Evolutionary conservation across 2,888 invertebrate species (phyloP).

Genomic region (Latrodectus hesperus): DNA sequence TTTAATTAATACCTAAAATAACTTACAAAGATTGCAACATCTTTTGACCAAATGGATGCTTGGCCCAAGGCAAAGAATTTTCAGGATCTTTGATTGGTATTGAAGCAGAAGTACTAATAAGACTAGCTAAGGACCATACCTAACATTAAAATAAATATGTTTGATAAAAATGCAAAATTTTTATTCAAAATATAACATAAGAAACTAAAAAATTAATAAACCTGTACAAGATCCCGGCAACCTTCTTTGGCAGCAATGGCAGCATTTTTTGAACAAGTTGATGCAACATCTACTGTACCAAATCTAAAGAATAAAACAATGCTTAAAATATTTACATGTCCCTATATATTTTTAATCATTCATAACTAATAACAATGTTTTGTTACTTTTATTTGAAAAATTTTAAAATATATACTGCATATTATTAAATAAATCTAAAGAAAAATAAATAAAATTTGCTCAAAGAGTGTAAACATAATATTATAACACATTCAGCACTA

Average conservation of each 20-base stretch:
- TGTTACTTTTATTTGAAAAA: no score
- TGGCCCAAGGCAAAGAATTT: constrained; percentile 81
- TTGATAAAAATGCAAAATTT: background rate
- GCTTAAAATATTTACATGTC: background rate
- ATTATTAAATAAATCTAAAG: no score
- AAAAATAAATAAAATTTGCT: no score
- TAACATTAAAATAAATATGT: constrained; percentile 62
- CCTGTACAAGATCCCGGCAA: constrained; percentile 87
- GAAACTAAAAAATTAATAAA: constrained; percentile 73
- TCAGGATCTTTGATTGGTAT: constrained; percentile 72
- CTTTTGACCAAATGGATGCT: constrained; percentile 90
- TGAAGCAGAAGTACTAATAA: constrained; percentile 78
- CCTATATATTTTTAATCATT: background rate
- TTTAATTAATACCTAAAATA: background rate
- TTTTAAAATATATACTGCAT: no score
- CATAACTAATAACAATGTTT: no score
- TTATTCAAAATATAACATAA: background rate
- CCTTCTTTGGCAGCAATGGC: constrained; percentile 83
- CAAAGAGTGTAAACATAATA: no score
- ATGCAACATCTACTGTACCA: constrained; percentile 76
- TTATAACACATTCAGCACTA: no score
- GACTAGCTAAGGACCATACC: constrained; percentile 86
- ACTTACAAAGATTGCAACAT: constrained; percentile 90
- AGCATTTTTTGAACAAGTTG: constrained; percentile 88
- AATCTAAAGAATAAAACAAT: constrained; percentile 72